Conservation (phyloP, 2,888 invertebrate genomes). For the Nomada hirtipes region DNA sequence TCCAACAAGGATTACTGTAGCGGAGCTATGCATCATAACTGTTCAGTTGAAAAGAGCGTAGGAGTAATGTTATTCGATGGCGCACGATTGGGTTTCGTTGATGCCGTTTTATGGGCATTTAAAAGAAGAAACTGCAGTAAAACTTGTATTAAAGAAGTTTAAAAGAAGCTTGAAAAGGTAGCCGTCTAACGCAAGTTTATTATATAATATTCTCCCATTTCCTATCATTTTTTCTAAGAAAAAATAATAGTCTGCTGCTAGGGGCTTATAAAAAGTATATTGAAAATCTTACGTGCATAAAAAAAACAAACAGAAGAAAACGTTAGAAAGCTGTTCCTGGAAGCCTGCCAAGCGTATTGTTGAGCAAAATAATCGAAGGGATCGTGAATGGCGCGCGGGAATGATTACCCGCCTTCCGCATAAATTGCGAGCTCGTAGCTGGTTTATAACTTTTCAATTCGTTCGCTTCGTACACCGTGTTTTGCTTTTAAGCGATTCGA, state of each 20-base stretch:
- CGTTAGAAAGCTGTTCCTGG: not conserved
- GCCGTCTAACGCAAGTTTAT: not conserved
- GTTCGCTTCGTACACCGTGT: not conserved
- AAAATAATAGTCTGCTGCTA: too few relatives aligned
- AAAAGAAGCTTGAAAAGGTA: not conserved
- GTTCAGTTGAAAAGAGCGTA: too few relatives aligned
- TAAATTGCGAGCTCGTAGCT: not conserved
- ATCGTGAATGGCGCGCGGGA: not conserved
- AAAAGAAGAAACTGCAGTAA: conserved; percentile 2
- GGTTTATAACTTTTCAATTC: conserved; percentile 29
- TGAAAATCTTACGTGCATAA: too few relatives aligned
- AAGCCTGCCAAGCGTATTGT: not conserved
- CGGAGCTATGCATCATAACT: too few relatives aligned
- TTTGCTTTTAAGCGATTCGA: conserved; percentile 2
- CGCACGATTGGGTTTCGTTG: not conserved
- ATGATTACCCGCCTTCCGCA: not conserved
- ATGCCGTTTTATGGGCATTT: not conserved
- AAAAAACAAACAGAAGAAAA: too few relatives aligned
- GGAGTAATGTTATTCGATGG: too few relatives aligned
- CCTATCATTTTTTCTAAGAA: too few relatives aligned
- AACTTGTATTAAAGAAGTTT: conserved; percentile 12
- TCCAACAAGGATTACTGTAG: too few relatives aligned
- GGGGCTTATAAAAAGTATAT: too few relatives aligned
- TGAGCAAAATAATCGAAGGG: conserved; percentile 1
- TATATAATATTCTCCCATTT: not conserved